phyloP scores from a whole-genome alignment of 2,888 invertebrate species.

The Cheilosia vernalis region DNA sequence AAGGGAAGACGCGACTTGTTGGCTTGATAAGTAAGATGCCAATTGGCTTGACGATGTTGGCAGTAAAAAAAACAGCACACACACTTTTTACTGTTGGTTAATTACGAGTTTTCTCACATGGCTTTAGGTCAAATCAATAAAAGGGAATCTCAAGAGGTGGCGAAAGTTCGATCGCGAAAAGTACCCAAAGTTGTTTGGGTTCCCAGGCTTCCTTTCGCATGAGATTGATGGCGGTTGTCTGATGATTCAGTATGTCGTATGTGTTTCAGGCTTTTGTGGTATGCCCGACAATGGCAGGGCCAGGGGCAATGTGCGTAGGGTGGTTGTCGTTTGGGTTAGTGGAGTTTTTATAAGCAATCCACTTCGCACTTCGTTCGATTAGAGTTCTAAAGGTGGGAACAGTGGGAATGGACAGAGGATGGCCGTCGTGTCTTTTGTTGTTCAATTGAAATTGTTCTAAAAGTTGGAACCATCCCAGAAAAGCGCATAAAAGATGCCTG shows the following conservation, averaged over 20 bases:
- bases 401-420: too few species aligned
- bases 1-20: constrained; percentile 37
- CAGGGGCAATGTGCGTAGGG: too few species aligned
- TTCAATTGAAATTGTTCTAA: too few species aligned
- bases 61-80: constrained; percentile 15
- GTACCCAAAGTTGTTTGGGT: not conserved
- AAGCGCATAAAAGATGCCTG: too few species aligned
- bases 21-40: constrained; percentile 52
- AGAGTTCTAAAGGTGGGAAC: too few species aligned
- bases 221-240: constrained; percentile 26
- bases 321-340: too few species aligned
- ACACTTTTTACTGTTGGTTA: constrained; percentile 56
- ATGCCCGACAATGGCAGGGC: not conserved
- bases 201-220: constrained; percentile 13
- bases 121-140: constrained; percentile 71
- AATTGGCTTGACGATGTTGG: constrained; percentile 1
- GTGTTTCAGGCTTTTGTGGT: constrained; percentile 7
- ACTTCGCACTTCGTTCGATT: too few species aligned
- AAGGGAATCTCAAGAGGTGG: constrained; percentile 39
- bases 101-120: constrained; percentile 69
- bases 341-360: too few species aligned
- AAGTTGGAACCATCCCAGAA: too few species aligned
- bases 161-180: constrained; percentile 47
- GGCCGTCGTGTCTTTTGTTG: too few species aligned
- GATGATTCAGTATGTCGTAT: constrained; percentile 13